Conservation (phyloP, 2,797 vertebrate genomes). For the Sebastes vulpes region DNA sequence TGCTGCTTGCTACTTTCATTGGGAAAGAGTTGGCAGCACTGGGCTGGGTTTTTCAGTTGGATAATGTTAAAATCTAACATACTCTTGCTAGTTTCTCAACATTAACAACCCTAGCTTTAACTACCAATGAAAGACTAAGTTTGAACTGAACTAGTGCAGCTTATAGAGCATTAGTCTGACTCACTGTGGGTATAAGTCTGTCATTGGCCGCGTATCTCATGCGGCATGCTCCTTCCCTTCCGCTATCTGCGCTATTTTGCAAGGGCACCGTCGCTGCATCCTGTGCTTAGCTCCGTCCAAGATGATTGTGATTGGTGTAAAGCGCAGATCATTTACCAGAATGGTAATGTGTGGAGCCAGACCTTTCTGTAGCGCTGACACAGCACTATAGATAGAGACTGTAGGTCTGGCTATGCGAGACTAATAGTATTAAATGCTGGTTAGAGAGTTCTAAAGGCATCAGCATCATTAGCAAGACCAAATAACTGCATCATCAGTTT, state of each 20-base stretch:
- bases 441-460: slow-evolving; percentile 12
- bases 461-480: slow-evolving; percentile 29
- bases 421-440: slow-evolving; percentile 9
- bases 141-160: not conserved
- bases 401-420: not conserved
- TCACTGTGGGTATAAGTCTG: not conserved
- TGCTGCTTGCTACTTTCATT: not conserved
- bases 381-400: not conserved
- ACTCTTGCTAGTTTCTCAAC: no score
- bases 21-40: not conserved
- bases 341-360: not conserved
- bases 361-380: not conserved
- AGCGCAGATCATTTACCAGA: not conserved
- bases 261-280: not conserved
- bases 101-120: not conserved
- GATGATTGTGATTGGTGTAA: not conserved
- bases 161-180: not conserved
- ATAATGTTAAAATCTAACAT: no score
- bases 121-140: slow-evolving; percentile 8
- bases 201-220: not conserved
- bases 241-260: not conserved
- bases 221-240: not conserved
- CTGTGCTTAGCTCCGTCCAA: not conserved
- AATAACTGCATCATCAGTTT: not conserved
- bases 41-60: no score